phyloP scores from a whole-genome alignment of 2,888 invertebrate genomes.

The Anodontia alba region DNA sequence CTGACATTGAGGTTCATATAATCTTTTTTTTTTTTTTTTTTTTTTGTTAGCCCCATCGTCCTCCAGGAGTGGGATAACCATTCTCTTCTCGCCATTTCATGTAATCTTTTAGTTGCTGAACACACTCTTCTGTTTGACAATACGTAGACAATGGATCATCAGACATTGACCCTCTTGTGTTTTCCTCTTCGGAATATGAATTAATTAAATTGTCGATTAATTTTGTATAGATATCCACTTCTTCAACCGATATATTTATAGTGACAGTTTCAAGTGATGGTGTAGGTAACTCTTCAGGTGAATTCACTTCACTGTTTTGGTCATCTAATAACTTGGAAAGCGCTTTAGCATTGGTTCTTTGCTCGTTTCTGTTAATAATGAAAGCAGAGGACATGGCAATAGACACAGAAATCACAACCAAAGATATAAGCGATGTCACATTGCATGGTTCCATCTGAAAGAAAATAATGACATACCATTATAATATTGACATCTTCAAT shows the following conservation, averaged over 20 bases:
- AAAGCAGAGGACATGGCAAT: neutral
- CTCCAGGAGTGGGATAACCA: conserved; percentile 26
- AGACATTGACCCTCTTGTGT: neutral
- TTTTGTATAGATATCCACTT: neutral
- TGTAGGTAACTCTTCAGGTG: neutral
- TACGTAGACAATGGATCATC: conserved; percentile 18
- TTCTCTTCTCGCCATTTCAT: conserved; percentile 32
- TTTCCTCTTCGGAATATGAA: no score
- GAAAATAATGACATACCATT: neutral
- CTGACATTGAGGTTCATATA: no score
- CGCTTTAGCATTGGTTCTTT: neutral
- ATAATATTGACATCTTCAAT: neutral
- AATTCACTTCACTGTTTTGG: neutral
- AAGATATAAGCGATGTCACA: neutral
- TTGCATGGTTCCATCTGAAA: neutral
- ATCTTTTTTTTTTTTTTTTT: no score
- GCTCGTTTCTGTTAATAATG: neutral
- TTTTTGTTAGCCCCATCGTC: conserved; percentile 35
- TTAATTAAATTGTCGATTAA: neutral
- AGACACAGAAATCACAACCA: neutral
- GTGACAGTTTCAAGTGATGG: neutral
- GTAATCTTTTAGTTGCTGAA: conserved; percentile 28
- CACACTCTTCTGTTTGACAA: conserved; percentile 38
- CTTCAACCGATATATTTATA: neutral
- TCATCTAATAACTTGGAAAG: neutral